Evolutionary conservation across 2,888 invertebrate genomes (phyloP).

Genomic region (Pollenia griseotomentosa): DNA sequence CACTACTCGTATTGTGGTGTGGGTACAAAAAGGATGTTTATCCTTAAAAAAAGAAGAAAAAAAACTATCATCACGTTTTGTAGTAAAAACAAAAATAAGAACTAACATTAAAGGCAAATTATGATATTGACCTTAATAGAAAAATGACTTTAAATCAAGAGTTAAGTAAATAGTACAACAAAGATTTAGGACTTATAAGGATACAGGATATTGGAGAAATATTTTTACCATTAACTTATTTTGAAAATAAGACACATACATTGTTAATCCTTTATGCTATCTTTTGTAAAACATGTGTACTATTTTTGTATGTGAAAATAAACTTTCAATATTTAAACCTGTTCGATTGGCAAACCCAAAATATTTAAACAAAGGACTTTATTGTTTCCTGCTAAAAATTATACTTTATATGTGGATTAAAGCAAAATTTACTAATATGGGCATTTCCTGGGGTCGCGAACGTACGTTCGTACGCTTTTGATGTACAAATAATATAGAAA

Average conservation of each 20-base stretch:
- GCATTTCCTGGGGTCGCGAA: too few species aligned
- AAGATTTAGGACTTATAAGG: background rate
- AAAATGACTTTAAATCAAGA: constrained; percentile 9
- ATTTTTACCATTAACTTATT: background rate
- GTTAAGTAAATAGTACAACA: constrained; percentile 21
- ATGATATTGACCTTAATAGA: constrained; percentile 18
- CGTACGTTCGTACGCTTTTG: too few species aligned
- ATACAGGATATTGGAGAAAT: background rate
- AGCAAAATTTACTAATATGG: too few species aligned
- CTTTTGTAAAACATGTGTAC: too few species aligned
- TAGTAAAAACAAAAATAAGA: background rate
- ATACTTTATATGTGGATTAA: background rate
- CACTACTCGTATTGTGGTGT: too few species aligned
- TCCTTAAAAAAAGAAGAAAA: background rate
- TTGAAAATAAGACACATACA: background rate
- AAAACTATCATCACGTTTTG: background rate
- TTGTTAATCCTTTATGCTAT: too few species aligned
- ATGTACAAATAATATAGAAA: too few species aligned
- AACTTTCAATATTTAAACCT: too few species aligned
- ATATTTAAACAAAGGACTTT: too few species aligned
- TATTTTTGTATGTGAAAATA: too few species aligned
- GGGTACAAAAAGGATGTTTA: too few species aligned
- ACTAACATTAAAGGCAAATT: background rate
- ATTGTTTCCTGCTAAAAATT: background rate
- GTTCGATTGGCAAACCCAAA: too few species aligned